These are phyloP conservation scores for Limnodromus scolopaceus DNA, from an alignment of 2,797 vertebrate genomes.

Conservation along the genomic window DNA sequence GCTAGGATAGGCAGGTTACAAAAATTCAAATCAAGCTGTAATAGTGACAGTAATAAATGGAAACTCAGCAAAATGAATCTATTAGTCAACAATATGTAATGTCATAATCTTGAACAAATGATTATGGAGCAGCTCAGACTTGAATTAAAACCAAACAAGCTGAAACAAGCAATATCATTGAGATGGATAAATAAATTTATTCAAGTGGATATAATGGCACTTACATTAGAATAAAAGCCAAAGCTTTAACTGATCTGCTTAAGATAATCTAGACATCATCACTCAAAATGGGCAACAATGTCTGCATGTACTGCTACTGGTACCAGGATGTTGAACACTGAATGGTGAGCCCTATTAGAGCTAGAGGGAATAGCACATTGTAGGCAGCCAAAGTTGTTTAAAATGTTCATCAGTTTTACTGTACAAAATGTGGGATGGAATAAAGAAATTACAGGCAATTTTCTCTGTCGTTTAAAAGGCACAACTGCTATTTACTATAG, in stretches of 20 bases:
- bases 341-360: neutral
- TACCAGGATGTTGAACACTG: neutral
- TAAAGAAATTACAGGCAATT: neutral
- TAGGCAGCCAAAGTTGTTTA: neutral
- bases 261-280: neutral
- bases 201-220: neutral
- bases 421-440: neutral
- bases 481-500: neutral
- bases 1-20: conserved; percentile 30
- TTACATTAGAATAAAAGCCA: neutral
- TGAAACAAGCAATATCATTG: neutral
- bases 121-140: neutral
- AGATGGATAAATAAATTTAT: neutral
- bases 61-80: conserved; percentile 55
- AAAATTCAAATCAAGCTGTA: conserved; percentile 41
- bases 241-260: conserved; percentile 27
- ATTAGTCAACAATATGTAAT: conserved; percentile 37
- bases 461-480: neutral
- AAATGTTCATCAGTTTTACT: neutral
- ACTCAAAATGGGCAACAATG: neutral
- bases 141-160: conserved; percentile 28
- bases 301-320: neutral
- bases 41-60: conserved; percentile 54
- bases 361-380: rapidly evolving
- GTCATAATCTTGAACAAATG: conserved; percentile 25